Evolutionary conservation across 2,888 invertebrate genomes (phyloP), one percentile per base, ranked within the genome.

Genomic region (Auanema sp.): DNA sequence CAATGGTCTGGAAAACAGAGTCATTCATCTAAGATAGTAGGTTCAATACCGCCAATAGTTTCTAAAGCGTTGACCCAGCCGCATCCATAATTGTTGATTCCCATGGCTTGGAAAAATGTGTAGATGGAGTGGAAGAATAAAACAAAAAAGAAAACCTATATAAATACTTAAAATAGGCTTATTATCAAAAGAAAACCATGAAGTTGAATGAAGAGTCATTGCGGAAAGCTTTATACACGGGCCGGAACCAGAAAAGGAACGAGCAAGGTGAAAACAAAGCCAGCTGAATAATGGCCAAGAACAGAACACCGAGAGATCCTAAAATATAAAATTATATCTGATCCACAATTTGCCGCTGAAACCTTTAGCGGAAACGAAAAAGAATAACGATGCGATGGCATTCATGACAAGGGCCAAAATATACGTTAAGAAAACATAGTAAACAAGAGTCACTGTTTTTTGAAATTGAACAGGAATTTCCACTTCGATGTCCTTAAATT

Each of bases 191-290:
- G 18, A 25, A 16, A 6, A 67, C 92, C 92, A 98, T 97, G 85
- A 98, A 98, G 87, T 96, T 98, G 88, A 98, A 94, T 2, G 97
- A 97, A 78, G 95, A 96, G 87, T 98, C 98, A 84, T 91, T 93
- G 84, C 96, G 90, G 85, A 57, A 85, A 84, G 71, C 71, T 66
- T 97, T 97, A 87, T 99, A 99, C 67, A 95, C 91, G 52, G 98
- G 97, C 84, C 98, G 89, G 87, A 93, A 99, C 98, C 98, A 99
- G 86, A 97, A 97, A 43, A 98, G 86, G 85, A 96, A 99, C 60
- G 97, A 95, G 86, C 94, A 92, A 23, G 98, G 98, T 18, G 93
- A 92, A 84, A 97, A 92, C 40, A 98, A 87, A 57, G 92, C 84
- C 71, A 92, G 89, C 87, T 92, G 97, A 50, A 98, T 88, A 71